Base-by-base conservation (phyloP, 2,113 vertebrate species). In the Empidonax alnorum region DNA sequence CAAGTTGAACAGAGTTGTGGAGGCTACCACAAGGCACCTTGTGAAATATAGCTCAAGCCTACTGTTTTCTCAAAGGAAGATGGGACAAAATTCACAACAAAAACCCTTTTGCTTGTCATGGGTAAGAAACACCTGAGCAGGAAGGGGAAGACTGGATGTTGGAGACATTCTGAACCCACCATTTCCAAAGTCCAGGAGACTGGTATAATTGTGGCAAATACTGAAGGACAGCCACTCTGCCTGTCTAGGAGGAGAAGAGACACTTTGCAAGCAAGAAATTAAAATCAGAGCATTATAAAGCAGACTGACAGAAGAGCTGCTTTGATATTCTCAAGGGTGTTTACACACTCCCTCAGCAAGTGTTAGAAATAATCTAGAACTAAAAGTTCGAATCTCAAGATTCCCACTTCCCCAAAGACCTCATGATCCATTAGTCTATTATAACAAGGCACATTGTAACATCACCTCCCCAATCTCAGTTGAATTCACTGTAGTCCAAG, bases 21-120 rank as follows among this genome's bases (percentile, higher is more conserved):
- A 73, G 9, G 27, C 23, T 65, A n/a, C 14, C 50, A 67, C 28
- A 66, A 18, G 8, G 19, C 58, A 89, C 8, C 16, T 83, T 56
- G 35, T 87, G 67, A 92, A 72, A 72, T 19, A 72, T 0, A 61
- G 14, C 31, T 94, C 2, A 0, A 81, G 16, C 2, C 18, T 81
- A 28, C 14, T 59, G 24, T 46, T 85, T 37, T 62, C 28, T 69
- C 11, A 73, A 31, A 69, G 31, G 53, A 12, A 69, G 2, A 5
- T 47, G 16, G 12, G 9, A 53, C 33, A 84, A 79, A 92, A 92
- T 44, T 69, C 37, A 58, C 24, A 52, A 61, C 27, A 15, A 76
- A 82, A 59, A 0, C 1, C 10, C 6, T 86, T 85, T 53, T 73
- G 4, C 37, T 89, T 27, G 0, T 44, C 1, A 0, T 21, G 37